Conservation (phyloP, 2,888 invertebrate species). For the Anagyrus pseudococci region DNA sequence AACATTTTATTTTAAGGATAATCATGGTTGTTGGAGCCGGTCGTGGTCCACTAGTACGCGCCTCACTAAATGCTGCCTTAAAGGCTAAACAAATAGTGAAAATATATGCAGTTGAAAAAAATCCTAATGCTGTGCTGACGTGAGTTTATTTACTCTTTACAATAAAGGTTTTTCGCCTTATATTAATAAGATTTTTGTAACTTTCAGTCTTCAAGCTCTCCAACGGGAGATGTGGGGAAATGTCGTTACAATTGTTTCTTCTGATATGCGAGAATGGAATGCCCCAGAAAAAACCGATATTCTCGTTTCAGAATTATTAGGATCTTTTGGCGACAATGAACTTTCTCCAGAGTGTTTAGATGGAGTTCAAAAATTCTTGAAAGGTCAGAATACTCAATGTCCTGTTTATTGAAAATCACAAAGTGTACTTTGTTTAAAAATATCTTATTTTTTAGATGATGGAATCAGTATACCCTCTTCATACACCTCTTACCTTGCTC, state of each 20-base stretch:
- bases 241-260: slow-evolving; percentile 78
- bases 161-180: not conserved
- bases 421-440: not conserved
- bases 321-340: slow-evolving; percentile 99
- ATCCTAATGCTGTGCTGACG: slow-evolving; percentile 93
- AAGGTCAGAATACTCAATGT: slow-evolving; percentile 61
- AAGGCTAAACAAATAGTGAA: slow-evolving; percentile 76
- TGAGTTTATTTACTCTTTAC: slow-evolving; percentile 45
- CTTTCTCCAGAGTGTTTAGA: slow-evolving; percentile 97
- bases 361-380: slow-evolving; percentile 87
- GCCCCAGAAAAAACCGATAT: slow-evolving; percentile 91
- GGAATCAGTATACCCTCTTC: slow-evolving; percentile 91
- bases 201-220: slow-evolving; percentile 69
- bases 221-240: slow-evolving; percentile 80
- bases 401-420: slow-evolving; percentile 5
- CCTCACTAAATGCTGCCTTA: slow-evolving; percentile 81
- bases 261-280: slow-evolving; percentile 85
- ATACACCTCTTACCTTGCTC: slow-evolving; percentile 91
- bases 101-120: slow-evolving; percentile 97
- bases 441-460: slow-evolving; percentile 64
- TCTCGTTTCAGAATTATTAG: slow-evolving; percentile 93
- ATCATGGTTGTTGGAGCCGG: slow-evolving; percentile 95
- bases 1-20: slow-evolving; percentile 58
- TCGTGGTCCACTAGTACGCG: slow-evolving; percentile 91
- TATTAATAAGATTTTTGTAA: slow-evolving; percentile 5